These are phyloP conservation scores for Diarsia dahlii DNA, from an alignment of 2,888 invertebrate species.

Conservation along the genomic window DNA sequence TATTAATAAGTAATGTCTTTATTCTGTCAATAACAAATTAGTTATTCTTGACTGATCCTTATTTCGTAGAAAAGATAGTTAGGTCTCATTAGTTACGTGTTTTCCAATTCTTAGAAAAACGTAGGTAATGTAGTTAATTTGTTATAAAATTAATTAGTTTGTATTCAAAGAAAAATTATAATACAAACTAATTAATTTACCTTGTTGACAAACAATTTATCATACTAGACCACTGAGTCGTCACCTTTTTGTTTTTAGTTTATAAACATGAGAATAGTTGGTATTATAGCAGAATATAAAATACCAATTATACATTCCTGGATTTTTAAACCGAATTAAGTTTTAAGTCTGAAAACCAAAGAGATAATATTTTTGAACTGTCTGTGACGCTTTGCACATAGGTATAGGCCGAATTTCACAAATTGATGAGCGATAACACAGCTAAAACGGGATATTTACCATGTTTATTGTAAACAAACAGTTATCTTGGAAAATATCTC, in stretches of 20 bases:
- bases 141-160: background rate
- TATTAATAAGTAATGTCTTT: background rate
- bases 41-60: conserved; percentile 14
- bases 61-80: conserved; percentile 29
- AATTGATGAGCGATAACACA: background rate
- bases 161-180: background rate
- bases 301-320: background rate
- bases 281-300: background rate
- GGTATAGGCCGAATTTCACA: background rate
- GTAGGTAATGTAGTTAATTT: conserved; percentile 1
- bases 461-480: no score
- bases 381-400: background rate
- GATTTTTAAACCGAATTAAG: no score
- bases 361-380: background rate
- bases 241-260: background rate
- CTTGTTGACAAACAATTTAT: conserved; percentile 21
- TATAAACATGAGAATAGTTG: background rate
- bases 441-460: no score
- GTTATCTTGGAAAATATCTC: no score
- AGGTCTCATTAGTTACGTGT: conserved; percentile 1
- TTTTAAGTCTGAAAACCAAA: background rate
- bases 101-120: conserved; percentile 17
- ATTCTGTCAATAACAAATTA: conserved; percentile 1
- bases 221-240: background rate
- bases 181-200: no score